Percentiles rank a stretch among this genome's conserved stretches.
phyloP scores from a whole-genome alignment of 2,113 vertebrate genomes.

The Ceyx cyanopectus region DNA sequence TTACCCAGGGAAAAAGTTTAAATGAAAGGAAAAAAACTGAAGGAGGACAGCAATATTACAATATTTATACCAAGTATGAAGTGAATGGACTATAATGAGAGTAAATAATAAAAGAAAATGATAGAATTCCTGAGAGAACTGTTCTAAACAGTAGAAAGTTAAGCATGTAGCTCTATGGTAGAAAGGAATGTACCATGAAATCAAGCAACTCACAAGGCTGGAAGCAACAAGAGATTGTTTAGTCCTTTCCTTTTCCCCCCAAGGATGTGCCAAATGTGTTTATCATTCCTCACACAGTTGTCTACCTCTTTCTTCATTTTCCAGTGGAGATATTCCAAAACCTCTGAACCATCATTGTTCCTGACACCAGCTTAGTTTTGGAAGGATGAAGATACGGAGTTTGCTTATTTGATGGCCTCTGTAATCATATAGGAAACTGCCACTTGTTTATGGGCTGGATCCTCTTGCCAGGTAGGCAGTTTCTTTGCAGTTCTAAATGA shows the following conservation, averaged over 20 bases:
- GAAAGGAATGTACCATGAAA: not conserved
- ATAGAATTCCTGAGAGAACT: not conserved
- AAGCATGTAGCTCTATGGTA: not conserved
- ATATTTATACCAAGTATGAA: not conserved
- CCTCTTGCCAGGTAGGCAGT: not conserved
- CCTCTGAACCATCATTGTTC: not conserved
- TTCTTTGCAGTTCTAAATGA: not conserved
- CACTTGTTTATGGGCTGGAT: not conserved
- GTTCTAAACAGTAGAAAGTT: not conserved
- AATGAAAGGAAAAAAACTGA: not conserved
- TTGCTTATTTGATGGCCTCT: not conserved
- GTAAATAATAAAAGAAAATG: slow-evolving; percentile 23
- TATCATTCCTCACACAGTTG: not conserved
- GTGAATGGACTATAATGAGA: not conserved
- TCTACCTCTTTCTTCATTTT: not conserved
- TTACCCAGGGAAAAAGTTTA: not conserved
- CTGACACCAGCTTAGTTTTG: not conserved
- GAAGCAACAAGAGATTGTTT: not conserved
- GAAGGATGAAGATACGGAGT: not conserved
- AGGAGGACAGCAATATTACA: not conserved
- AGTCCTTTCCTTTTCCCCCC: not conserved
- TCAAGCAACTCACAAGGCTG: not conserved
- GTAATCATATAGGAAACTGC: not conserved
- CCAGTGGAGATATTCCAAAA: not conserved
- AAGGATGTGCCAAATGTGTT: not conserved